phyloP scores from a whole-genome alignment of 2,888 invertebrate species.

The Teleogryllus oceanicus region DNA sequence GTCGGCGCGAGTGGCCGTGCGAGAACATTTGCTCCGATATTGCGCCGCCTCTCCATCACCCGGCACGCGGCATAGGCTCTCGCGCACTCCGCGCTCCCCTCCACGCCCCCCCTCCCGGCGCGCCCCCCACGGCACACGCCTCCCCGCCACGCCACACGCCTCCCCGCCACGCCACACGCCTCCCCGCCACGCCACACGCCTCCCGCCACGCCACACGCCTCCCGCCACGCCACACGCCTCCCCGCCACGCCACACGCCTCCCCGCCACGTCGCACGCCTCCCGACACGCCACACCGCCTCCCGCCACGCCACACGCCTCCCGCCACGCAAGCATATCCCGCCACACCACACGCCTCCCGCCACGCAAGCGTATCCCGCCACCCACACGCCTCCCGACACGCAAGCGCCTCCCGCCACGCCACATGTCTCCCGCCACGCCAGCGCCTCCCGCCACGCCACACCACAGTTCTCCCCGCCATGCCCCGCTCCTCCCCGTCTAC shows the following conservation, averaged over 20 bases:
- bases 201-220: not conserved
- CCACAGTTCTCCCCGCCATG: too few relatives aligned
- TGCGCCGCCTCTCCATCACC: constrained; percentile 4
- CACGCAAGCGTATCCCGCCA: accelerated
- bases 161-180: too few relatives aligned
- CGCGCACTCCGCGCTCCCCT: not conserved
- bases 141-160: not conserved
- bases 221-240: not conserved
- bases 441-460: too few relatives aligned
- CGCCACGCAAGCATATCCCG: not conserved
- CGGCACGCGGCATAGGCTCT: not conserved
- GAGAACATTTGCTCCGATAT: constrained; percentile 18
- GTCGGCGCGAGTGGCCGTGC: constrained; percentile 1
- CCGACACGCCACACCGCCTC: not conserved
- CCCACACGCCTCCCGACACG: too few relatives aligned
- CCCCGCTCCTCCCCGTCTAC: too few relatives aligned
- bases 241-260: too few relatives aligned
- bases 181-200: too few relatives aligned
- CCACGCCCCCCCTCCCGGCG: not conserved
- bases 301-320: not conserved
- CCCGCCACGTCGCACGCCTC: not conserved
- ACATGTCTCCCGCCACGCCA: too few relatives aligned
- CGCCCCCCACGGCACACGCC: not conserved
- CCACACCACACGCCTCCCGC: not conserved
- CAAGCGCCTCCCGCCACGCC: too few relatives aligned